Evolutionary conservation across 1,140 invertebrate species (phyloP).

Genomic region (Alviniconcha marisindica): DNA sequence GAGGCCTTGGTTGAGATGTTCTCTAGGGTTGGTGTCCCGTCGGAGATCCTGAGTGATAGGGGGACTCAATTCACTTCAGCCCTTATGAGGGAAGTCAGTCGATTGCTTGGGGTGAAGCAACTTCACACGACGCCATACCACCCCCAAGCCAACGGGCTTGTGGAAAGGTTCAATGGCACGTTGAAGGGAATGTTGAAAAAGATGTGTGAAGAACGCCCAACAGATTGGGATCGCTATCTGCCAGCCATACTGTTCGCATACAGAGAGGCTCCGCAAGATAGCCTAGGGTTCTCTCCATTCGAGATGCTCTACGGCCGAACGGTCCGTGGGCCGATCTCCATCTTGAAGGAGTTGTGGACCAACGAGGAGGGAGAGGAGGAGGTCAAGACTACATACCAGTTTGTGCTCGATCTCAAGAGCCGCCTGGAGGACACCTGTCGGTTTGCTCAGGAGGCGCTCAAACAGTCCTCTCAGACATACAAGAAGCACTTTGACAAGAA

Average conservation of each 20-base stretch:
- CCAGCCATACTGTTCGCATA: conserved; percentile 37
- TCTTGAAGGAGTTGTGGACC: conserved; percentile 57
- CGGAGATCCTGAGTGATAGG: conserved; percentile 50
- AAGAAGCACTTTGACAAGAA: conserved; percentile 35
- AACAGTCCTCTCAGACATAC: neutral
- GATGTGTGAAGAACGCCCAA: conserved; percentile 55
- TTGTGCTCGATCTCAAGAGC: conserved; percentile 36
- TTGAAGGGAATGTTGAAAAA: conserved; percentile 56
- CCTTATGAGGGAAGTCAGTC: conserved; percentile 40
- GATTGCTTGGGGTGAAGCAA: conserved; percentile 44
- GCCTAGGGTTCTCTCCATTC: conserved; percentile 27
- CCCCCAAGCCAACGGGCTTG: conserved; percentile 46
- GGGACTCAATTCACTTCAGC: conserved; percentile 46
- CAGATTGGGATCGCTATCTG: conserved; percentile 68
- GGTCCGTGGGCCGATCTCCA: conserved; percentile 31
- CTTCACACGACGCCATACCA: conserved; percentile 44
- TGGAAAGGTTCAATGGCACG: conserved; percentile 56
- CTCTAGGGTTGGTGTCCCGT: conserved; percentile 72
- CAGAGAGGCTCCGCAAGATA: conserved; percentile 41
- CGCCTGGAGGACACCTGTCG: conserved; percentile 22
- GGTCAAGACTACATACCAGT: conserved; percentile 38
- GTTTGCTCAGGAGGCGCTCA: conserved; percentile 38
- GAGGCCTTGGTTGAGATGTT: conserved; percentile 62
- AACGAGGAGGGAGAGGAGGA: conserved; percentile 39
- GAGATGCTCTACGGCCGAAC: conserved; percentile 37